These are phyloP conservation scores for Dipodomys ordii DNA, from an alignment of 2,113 vertebrate genomes.

Conservation along the genomic window DNA sequence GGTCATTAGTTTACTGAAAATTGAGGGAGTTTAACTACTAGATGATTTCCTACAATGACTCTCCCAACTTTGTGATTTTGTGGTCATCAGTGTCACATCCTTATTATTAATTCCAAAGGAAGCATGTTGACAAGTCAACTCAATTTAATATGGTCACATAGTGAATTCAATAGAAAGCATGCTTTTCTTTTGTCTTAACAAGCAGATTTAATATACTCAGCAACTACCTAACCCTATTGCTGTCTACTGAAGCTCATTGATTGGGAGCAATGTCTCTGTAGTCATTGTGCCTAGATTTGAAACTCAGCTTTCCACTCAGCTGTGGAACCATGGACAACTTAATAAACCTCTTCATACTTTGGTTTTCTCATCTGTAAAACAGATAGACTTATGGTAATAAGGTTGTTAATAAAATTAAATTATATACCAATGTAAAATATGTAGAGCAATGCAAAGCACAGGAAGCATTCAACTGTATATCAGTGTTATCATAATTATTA, in stretches of 20 bases:
- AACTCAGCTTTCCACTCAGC: background rate
- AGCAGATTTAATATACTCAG: background rate
- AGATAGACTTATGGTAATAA: background rate
- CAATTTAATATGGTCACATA: background rate
- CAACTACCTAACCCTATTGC: background rate
- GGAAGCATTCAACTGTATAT: slow-evolving; percentile 48
- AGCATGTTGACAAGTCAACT: too few relatives aligned
- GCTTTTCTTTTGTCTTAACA: background rate
- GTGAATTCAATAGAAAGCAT: background rate
- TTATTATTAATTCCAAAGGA: slow-evolving; percentile 1
- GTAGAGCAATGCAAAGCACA: background rate
- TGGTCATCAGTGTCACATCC: background rate
- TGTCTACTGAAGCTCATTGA: background rate
- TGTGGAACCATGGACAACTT: background rate
- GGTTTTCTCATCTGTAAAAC: slow-evolving; percentile 35
- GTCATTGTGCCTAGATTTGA: background rate
- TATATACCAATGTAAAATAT: background rate
- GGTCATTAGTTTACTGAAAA: slow-evolving; percentile 14
- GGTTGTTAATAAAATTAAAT: slow-evolving; percentile 11
- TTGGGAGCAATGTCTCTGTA: background rate
- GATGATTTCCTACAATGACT: background rate
- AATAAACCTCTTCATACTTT: background rate
- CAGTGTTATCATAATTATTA: slow-evolving; percentile 1
- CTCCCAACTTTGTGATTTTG: slow-evolving; percentile 24
- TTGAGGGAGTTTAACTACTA: background rate